Evolutionary conservation across 2,797 vertebrate species (phyloP), one percentile per base, ranked within the genome.

Genomic region (Amblyraja radiata): DNA sequence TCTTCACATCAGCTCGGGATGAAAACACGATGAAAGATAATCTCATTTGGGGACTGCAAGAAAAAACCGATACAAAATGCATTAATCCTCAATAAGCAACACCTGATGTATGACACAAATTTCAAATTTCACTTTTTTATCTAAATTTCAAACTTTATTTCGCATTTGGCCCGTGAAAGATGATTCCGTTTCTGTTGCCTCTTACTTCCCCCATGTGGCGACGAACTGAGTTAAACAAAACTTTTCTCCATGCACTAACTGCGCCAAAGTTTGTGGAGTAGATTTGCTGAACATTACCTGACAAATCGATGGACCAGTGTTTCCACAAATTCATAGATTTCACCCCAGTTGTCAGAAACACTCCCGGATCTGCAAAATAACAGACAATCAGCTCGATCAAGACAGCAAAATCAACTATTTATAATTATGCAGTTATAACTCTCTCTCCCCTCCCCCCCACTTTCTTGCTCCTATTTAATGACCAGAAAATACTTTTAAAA

Each of bases 11-110:
- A 0, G 98, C 98, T 94, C 94, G 94, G 71, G 96, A 96, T 16
- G 98, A 98, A 96, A 99, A 99, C 71, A 99, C 97, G 73, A 99
- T 98, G 94, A 99, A 98, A 0, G 98, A 99, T 46, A 99, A 95
- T 94, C 97, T 97, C 97, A 98, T 97, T 58, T 96, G 97, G 58
- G 98, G 98, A 95, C 98, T 99, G 96, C 86, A 95, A 94, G 94
- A 46, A 7, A 54, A 58, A 73, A 76, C 54, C 11, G 5, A 58
- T 21, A 91, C 39, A 92, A 46, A 9, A 32, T 3, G 28, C 9
- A 86, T 90, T 21, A 90, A 90, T 23, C 8, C 16, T 68, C 32
- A 10, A 68, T 65, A 68, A 36, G 11, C 71, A 73, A 46, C 23
- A 9, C 21, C 71, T 11, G 11, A 11, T 46, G 9, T 23, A 71